Evolutionary conservation across 2,888 invertebrate genomes (phyloP), one percentile per base, ranked within the genome.

Genomic region (Perdita meconis): DNA sequence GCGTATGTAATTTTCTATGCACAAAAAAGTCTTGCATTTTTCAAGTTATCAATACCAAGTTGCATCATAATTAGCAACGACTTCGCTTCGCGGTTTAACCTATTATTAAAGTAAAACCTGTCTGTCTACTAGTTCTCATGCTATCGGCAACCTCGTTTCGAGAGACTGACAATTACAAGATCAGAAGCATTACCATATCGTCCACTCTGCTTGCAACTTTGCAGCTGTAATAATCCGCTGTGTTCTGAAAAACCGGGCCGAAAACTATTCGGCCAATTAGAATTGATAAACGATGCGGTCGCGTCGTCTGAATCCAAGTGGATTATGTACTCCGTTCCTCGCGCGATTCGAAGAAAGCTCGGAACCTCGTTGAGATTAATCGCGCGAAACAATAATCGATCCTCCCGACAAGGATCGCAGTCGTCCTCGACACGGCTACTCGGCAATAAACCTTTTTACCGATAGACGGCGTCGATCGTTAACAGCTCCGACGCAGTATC

Each of bases 341-440:
- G 12, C 12, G 2, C 13, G 24, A 22, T 40, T 59, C 16, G 47
- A 50, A 10, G 38, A 57, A 26, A 57, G 50, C 26, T 19, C 30
- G 38, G 16, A 34, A 50, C 38, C 22, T 47, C 38, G 26, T 24
- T 59, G 38, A 26, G 44, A 72, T 60, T 67, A 38, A 55, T 53
- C 53, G 42, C 59, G 19, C 36, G 51, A 12, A 40, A 26, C 51
- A 53, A 66, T 72, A 59, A 72, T 72, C 59, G 68, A 72, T 68
- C n/a, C 59, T 38, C 44, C 53, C 13, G 44, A 47, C 30, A 56
- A 67, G 60, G 67, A 72, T 72, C 68, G 68, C 68, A n/a, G 38
- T 55, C 55, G 72, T 72, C 72, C 68, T 72, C 72, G 72, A 72
- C 72, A 60, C 59, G 53, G 8, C 44, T 67, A 24, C 36, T 16